phyloP scores from a whole-genome alignment of 2,888 invertebrate genomes.

The Drosophila neotestacea region DNA sequence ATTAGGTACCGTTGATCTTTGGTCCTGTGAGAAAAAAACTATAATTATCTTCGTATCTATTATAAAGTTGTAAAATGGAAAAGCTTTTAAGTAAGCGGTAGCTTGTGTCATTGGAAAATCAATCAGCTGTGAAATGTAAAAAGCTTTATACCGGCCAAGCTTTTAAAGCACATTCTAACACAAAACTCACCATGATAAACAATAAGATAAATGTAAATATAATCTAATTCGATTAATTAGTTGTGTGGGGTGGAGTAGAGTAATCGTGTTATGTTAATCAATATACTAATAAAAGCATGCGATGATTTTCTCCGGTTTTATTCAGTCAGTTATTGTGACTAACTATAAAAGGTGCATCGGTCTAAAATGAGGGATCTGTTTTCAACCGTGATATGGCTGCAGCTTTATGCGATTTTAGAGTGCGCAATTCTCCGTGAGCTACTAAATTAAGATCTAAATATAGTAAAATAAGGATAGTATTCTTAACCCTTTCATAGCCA shows the following conservation, averaged over 20 bases:
- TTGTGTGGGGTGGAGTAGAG: conserved; percentile 13
- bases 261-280: conserved; percentile 43
- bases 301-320: conserved; percentile 18
- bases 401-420: conserved; percentile 26
- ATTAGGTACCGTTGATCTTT: neutral
- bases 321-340: conserved; percentile 10
- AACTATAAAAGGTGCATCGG: conserved; percentile 26
- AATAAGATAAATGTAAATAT: conserved; percentile 2
- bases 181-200: conserved; percentile 6
- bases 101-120: neutral
- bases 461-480: neutral
- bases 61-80: neutral
- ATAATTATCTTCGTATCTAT: too few species aligned
- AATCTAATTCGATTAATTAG: conserved; percentile 7
- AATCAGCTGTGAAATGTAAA: conserved; percentile 16
- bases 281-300: conserved; percentile 4
- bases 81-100: neutral
- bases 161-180: conserved; percentile 1
- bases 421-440: conserved; percentile 50
- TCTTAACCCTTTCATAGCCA: conserved; percentile 32
- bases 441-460: neutral
- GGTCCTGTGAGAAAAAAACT: neutral
- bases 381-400: conserved; percentile 24
- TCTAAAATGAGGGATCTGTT: conserved; percentile 40
- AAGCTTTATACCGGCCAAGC: conserved; percentile 17